Evolutionary conservation across 2,888 invertebrate species (phyloP).

Genomic region (Pardosa pseudoannulata): DNA sequence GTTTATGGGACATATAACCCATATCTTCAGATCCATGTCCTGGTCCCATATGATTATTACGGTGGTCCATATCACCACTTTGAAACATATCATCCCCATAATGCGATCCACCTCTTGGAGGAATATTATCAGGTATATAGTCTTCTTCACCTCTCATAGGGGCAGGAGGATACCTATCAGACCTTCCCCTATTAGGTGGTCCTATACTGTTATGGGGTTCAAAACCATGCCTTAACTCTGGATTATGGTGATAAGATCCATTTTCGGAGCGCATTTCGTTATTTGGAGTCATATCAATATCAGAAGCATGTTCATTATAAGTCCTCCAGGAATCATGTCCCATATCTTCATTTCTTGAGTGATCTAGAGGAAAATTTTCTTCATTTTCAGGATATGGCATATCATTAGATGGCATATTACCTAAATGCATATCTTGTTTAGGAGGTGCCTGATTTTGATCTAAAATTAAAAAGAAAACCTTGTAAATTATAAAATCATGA

Average conservation of each 20-base stretch:
- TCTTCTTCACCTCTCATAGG: conserved; percentile 14
- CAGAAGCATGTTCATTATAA: conserved; percentile 9
- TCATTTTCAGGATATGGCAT: conserved; percentile 39
- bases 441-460: conserved; percentile 38
- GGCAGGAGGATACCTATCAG: conserved; percentile 23
- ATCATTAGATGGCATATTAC: conserved; percentile 24
- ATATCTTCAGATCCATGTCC: conserved; percentile 23
- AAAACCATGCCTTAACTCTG: conserved; percentile 18
- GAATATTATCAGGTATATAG: conserved; percentile 14
- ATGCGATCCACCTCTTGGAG: conserved; percentile 24
- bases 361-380: conserved; percentile 31
- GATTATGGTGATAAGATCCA: conserved; percentile 15
- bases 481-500: too few relatives aligned
- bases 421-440: conserved; percentile 12
- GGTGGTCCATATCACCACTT: conserved; percentile 35
- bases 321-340: conserved; percentile 44
- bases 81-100: conserved; percentile 9
- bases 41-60: conserved; percentile 44
- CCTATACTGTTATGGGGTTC: conserved; percentile 27
- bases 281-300: background rate
- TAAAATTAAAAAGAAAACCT: too few relatives aligned
- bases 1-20: conserved; percentile 39
- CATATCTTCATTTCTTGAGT: background rate
- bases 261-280: conserved; percentile 29
- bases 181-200: conserved; percentile 27